Conservation (phyloP, 2,888 invertebrate genomes). For the Julus scanicus region DNA sequence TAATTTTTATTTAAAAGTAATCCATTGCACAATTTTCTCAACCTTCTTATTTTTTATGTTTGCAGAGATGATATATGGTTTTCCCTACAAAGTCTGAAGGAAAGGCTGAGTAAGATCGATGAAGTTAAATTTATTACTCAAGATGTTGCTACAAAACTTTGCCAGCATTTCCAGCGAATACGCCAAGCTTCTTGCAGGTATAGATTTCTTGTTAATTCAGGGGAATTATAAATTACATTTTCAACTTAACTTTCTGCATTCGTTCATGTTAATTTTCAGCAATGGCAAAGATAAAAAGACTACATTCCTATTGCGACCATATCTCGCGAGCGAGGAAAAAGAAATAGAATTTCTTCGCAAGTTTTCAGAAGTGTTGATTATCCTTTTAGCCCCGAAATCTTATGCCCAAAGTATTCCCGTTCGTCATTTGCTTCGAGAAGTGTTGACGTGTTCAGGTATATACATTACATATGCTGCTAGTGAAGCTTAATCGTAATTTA, state of each 20-base stretch:
- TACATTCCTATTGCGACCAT: slow-evolving; percentile 68
- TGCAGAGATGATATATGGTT: slow-evolving; percentile 79
- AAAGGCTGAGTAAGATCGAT: slow-evolving; percentile 79
- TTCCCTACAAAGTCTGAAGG: slow-evolving; percentile 79
- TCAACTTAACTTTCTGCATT: too few species aligned
- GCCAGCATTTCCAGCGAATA: slow-evolving; percentile 86
- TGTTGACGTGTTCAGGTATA: slow-evolving; percentile 84
- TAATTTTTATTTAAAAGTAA: neutral
- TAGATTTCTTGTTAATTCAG: slow-evolving; percentile 63
- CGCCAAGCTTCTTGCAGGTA: slow-evolving; percentile 74
- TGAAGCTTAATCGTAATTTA: too few species aligned
- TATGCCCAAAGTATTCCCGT: slow-evolving; percentile 80
- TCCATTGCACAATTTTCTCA: neutral
- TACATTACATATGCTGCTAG: slow-evolving; percentile 53
- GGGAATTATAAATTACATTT: slow-evolving; percentile 64
- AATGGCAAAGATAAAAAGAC: slow-evolving; percentile 56
- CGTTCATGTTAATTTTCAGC: neutral
- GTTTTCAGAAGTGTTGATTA: slow-evolving; percentile 83
- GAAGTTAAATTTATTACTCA: slow-evolving; percentile 83
- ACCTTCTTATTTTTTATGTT: neutral
- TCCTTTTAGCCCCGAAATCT: slow-evolving; percentile 82
- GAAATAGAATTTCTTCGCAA: slow-evolving; percentile 85
- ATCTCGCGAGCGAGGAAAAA: slow-evolving; percentile 77
- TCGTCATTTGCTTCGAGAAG: slow-evolving; percentile 83
- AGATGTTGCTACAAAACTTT: slow-evolving; percentile 83